A percentile compares a stretch with the other conserved stretches of the same genome.
phyloP scores from a whole-genome alignment of 2,113 vertebrate species.

The Notechis scutatus region DNA sequence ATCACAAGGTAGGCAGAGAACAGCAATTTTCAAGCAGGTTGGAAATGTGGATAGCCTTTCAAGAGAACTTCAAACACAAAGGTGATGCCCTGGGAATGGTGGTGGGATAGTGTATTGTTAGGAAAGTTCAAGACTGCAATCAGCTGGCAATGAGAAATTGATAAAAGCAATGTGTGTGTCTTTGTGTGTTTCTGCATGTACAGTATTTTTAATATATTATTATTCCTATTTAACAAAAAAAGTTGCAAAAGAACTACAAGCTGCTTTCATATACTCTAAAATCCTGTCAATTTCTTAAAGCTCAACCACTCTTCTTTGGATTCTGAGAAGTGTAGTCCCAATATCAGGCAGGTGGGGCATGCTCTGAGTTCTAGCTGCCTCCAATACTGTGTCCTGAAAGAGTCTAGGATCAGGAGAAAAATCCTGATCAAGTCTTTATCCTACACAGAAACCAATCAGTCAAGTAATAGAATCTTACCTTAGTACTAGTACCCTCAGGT shows the following conservation, averaged over 20 bases:
- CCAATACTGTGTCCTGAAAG: not conserved
- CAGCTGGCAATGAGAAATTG: not conserved
- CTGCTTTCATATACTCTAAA: not conserved
- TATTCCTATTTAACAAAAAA: not conserved
- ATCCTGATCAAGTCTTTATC: not conserved
- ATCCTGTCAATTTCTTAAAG: not conserved
- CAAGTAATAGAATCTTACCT: not conserved
- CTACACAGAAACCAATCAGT: not conserved
- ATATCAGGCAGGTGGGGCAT: not conserved
- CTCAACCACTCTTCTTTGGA: not conserved
- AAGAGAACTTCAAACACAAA: not conserved
- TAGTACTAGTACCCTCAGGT: not conserved
- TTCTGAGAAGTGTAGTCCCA: not conserved
- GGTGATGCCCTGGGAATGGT: not conserved
- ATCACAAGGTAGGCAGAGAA: not conserved
- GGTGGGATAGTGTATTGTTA: not conserved
- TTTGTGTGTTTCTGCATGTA: not conserved
- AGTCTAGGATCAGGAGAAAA: not conserved
- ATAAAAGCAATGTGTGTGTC: not conserved
- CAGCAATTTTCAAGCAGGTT: not conserved
- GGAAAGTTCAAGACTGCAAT: not conserved
- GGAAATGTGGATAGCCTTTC: not conserved
- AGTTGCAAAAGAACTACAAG: not conserved
- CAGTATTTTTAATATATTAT: not conserved
- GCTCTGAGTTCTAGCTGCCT: not conserved